These are phyloP conservation scores for Lordiphosa clarofinis DNA, from an alignment of 1,140 invertebrate species.

Conservation along the genomic window DNA sequence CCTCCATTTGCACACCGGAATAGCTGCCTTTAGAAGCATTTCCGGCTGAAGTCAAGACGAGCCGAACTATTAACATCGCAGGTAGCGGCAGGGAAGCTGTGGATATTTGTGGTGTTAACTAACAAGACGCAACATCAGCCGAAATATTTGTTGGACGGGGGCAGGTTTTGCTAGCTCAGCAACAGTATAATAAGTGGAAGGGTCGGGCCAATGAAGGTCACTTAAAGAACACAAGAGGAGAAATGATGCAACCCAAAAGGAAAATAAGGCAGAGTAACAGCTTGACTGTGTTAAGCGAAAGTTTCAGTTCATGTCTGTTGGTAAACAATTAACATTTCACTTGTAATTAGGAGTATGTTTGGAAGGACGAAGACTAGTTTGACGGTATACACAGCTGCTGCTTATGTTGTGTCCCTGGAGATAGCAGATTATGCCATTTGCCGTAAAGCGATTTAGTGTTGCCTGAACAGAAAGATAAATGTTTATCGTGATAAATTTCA, in stretches of 20 bases:
- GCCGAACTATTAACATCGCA: slow-evolving; percentile 3
- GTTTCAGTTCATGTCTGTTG: slow-evolving; percentile 9
- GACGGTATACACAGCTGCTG: background rate
- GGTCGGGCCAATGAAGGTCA: slow-evolving; percentile 8
- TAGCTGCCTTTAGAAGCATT: slow-evolving; percentile 3
- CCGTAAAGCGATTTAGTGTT: slow-evolving; percentile 3
- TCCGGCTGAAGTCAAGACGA: slow-evolving; percentile 3
- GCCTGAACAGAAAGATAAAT: background rate
- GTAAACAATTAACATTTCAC: slow-evolving; percentile 11
- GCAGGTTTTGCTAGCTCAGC: slow-evolving; percentile 6
- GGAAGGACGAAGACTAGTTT: background rate
- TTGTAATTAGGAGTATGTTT: slow-evolving; percentile 3
- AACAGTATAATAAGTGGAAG: slow-evolving; percentile 3
- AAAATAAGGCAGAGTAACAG: background rate
- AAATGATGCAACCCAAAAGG: background rate
- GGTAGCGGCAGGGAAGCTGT: background rate
- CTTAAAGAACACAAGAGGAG: slow-evolving; percentile 4
- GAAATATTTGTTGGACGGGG: slow-evolving; percentile 1
- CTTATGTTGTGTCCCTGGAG: background rate
- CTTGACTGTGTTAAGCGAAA: slow-evolving; percentile 1
- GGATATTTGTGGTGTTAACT: background rate
- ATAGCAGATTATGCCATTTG: slow-evolving; percentile 7
- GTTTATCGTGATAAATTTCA: slow-evolving; percentile 3
- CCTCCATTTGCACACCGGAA: slow-evolving; percentile 3
- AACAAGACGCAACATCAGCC: slow-evolving; percentile 11